Evolutionary conservation across 2,888 invertebrate species (phyloP), one percentile per base, ranked within the genome.

Genomic region (Trisateles emortualis): DNA sequence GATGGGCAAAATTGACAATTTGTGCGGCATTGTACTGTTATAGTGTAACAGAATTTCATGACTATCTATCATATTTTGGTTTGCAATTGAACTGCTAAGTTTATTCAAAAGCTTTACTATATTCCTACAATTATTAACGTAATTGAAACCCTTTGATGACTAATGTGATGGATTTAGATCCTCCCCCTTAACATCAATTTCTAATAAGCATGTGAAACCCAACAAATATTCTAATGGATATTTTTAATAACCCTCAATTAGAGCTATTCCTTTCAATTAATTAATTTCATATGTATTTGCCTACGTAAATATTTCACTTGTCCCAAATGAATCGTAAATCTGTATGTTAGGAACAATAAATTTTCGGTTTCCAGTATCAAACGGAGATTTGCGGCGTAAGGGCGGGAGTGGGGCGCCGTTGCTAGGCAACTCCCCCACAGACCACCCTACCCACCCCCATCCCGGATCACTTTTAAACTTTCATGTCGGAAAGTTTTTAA

Each of bases 401-500:
- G 84, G 81, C 76, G 84, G 84, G 79, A 74, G 73, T 74, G 87
- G 85, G 58, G 85, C 72, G 86, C 84, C 82, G 88, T 90, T 87
- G 88, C 90, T 76, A 79, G 71, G 90, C 90, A 89, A 90, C 53
- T 91, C 77, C 64, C 56, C 66, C 73, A 69, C 49, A 52, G 46
- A 60, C 60, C 68, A 49, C 60, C 57, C 73, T 60, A 48, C 61
- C 68, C 55, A 44, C 56, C 66, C 79, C 76, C 74, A 78, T 72
- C 77, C 74, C 80, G 81, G 86, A 90, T 90, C 91, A 91, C 92
- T 92, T 92, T 92, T 92, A 92, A 92, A 92, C 92, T 92, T 92
- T 92, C 90, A 92, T 91, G 90, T 89, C 87, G 88, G 84, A 87
- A 92, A 92, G 87, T 92, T 92, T 90, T 91, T 87, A 90, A 90